Evolutionary conservation across 2,797 vertebrate species (phyloP).

Genomic region (Zalophus californianus): DNA sequence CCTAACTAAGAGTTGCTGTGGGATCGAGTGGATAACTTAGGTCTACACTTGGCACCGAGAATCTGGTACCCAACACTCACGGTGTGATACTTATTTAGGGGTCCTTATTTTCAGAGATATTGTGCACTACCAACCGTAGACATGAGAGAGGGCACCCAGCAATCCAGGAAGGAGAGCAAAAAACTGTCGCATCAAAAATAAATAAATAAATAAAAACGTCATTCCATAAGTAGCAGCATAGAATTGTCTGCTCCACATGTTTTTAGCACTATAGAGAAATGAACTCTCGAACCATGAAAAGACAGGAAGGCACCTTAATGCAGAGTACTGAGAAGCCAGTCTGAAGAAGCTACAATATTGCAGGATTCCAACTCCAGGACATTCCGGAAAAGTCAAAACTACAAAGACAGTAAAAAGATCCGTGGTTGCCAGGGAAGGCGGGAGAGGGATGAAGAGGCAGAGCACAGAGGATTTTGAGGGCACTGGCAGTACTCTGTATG

Average conservation of each 20-base stretch:
- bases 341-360: fast-evolving
- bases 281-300: background rate
- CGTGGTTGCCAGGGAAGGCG: background rate
- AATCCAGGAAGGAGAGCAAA: background rate
- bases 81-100: background rate
- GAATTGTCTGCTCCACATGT: background rate
- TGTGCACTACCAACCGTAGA: background rate
- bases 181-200: background rate
- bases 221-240: background rate
- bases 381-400: background rate
- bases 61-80: background rate
- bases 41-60: background rate
- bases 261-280: background rate
- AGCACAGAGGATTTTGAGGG: background rate
- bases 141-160: no score
- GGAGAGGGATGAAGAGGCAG: background rate
- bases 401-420: background rate
- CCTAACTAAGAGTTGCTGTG: no score
- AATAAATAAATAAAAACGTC: background rate
- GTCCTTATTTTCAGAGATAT: background rate
- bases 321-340: background rate
- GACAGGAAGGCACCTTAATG: background rate
- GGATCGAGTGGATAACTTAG: background rate
- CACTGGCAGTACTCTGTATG: background rate
- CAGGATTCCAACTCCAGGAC: fast-evolving